These are phyloP conservation scores for Gymnocephalus cernua DNA, from an alignment of 2,113 vertebrate species.

Conservation along the genomic window DNA sequence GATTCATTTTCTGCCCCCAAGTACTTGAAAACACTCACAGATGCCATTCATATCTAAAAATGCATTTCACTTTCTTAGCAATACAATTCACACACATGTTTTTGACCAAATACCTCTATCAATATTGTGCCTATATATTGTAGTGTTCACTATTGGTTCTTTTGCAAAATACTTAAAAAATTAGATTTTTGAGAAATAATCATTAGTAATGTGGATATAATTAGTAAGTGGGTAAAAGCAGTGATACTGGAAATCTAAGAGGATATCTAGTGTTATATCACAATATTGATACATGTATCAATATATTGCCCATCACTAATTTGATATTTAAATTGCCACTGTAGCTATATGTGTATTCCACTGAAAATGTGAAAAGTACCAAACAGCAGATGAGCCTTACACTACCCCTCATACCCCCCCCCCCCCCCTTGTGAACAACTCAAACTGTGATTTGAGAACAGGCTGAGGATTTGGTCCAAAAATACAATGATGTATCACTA, in stretches of 20 bases:
- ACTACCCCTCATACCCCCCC: not conserved
- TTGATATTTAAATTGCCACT: constrained; percentile 18
- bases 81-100: too few relatives aligned
- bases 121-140: too few relatives aligned
- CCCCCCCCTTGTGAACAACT: not conserved
- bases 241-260: too few relatives aligned
- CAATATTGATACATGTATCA: too few relatives aligned
- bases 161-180: too few relatives aligned
- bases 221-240: too few relatives aligned
- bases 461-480: constrained; percentile 53
- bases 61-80: not conserved
- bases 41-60: not conserved
- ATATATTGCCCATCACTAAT: too few relatives aligned
- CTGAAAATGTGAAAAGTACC: constrained; percentile 29
- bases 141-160: too few relatives aligned
- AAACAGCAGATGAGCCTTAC: constrained; percentile 34
- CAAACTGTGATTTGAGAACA: constrained; percentile 24
- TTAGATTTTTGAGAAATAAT: too few relatives aligned
- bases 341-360: not conserved
- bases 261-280: too few relatives aligned
- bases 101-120: too few relatives aligned
- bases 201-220: too few relatives aligned
- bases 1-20: not conserved
- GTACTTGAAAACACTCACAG: not conserved
- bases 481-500: constrained; percentile 40